phyloP scores from a whole-genome alignment of 2,888 invertebrate species.

The Mechanitis mazaeus region DNA sequence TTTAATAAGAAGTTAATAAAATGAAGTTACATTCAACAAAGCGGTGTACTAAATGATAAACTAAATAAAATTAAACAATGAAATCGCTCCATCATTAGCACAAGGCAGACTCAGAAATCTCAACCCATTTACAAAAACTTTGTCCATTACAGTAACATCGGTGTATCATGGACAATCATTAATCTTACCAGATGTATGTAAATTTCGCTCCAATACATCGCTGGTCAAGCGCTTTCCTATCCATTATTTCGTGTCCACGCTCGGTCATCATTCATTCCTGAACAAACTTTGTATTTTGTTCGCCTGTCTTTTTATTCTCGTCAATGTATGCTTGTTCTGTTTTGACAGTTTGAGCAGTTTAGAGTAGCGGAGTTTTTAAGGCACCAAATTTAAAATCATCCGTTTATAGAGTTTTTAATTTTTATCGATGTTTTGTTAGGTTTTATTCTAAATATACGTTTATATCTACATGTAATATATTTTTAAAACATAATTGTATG shows the following conservation, averaged over 20 bases:
- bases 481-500: too few species aligned
- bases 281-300: constrained; percentile 32
- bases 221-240: constrained; percentile 46
- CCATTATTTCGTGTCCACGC: constrained; percentile 39
- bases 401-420: too few species aligned
- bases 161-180: constrained; percentile 53
- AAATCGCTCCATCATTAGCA: not conserved
- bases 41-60: not conserved
- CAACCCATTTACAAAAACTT: constrained; percentile 28
- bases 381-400: not conserved
- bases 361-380: not conserved
- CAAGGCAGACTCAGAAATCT: not conserved
- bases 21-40: not conserved
- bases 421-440: too few species aligned
- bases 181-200: constrained; percentile 61
- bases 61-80: too few species aligned
- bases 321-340: constrained; percentile 12
- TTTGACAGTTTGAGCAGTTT: constrained; percentile 13
- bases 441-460: too few species aligned
- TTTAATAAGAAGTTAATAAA: not conserved
- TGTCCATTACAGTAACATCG: constrained; percentile 36
- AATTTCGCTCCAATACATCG: constrained; percentile 63
- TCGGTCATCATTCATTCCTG: constrained; percentile 38
- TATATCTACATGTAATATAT: too few species aligned
- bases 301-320: constrained; percentile 20